A percentile compares a stretch with the other conserved stretches of the same genome.
Evolutionary conservation across 64 coral and sea anemone genomes (phyloP).

Genomic region (Acropora tenuis): DNA sequence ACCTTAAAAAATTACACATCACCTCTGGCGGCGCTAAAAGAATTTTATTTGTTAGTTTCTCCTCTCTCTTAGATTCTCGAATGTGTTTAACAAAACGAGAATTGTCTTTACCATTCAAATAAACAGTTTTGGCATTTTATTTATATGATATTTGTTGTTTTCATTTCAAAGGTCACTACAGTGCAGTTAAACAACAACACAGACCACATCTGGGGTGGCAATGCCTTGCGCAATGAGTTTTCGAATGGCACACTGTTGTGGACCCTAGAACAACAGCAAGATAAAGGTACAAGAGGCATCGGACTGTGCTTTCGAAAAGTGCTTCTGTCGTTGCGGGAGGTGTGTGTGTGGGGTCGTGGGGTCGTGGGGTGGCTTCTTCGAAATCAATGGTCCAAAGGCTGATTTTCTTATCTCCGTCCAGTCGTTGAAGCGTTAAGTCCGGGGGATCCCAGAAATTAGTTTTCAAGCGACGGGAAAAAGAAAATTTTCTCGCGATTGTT

Average conservation of each 20-base stretch:
- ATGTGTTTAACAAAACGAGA: background rate
- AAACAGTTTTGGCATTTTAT: background rate
- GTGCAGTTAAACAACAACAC: conserved; percentile 80
- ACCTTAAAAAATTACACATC: too few relatives aligned
- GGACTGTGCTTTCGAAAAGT: too few relatives aligned
- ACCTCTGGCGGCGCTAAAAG: background rate
- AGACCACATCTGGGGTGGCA: conserved; percentile 47
- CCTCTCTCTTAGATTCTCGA: background rate
- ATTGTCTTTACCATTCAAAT: background rate
- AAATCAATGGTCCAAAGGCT: too few relatives aligned
- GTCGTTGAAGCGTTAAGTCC: too few relatives aligned
- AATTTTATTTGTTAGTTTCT: background rate
- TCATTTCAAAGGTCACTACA: conserved; percentile 77
- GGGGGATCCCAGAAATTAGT: too few relatives aligned
- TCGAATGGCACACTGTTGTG: conserved; percentile 9
- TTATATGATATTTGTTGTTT: background rate
- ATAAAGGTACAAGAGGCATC: conserved; percentile 5
- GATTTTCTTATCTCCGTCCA: too few relatives aligned
- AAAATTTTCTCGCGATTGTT: too few relatives aligned
- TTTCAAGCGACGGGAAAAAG: too few relatives aligned
- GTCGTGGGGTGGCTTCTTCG: too few relatives aligned
- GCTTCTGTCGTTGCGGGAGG: too few relatives aligned
- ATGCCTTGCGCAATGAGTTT: conserved; percentile 22
- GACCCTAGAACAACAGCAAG: conserved; percentile 38
- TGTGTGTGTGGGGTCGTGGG: too few relatives aligned